A percentile compares a stretch with the other conserved stretches of the same genome.
phyloP scores from a whole-genome alignment of 2,113 vertebrate genomes.

The Periophthalmus modestus region DNA sequence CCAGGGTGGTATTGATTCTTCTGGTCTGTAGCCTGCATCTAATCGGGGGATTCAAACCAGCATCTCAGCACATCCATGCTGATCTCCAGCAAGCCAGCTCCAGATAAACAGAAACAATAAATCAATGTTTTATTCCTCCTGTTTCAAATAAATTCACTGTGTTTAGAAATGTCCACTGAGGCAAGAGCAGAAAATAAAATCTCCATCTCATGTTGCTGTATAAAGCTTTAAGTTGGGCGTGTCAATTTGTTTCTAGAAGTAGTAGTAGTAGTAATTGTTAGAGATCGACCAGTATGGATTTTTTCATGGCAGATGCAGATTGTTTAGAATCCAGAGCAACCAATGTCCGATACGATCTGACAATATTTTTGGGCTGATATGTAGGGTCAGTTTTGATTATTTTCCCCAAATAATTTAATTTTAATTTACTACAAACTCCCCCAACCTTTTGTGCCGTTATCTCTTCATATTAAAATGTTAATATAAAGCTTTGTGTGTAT shows the following conservation, averaged over 20 bases:
- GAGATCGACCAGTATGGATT: too few relatives aligned
- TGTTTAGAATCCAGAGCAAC: too few relatives aligned
- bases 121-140: constrained; percentile 2
- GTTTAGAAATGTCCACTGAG: constrained; percentile 2
- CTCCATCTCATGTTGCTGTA: background rate
- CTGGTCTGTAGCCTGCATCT: background rate
- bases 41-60: constrained; percentile 19
- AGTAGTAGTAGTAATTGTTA: background rate
- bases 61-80: constrained; percentile 5
- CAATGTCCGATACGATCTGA: too few relatives aligned
- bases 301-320: too few relatives aligned
- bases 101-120: background rate
- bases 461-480: too few relatives aligned
- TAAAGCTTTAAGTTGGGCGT: background rate
- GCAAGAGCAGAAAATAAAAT: background rate
- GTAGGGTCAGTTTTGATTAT: too few relatives aligned
- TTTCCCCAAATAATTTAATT: too few relatives aligned
- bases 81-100: background rate
- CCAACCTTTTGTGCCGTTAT: too few relatives aligned
- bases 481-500: too few relatives aligned
- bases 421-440: too few relatives aligned
- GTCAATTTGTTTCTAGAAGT: background rate
- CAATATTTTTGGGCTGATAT: too few relatives aligned
- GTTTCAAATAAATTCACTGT: background rate
- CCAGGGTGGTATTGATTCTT: constrained; percentile 6